phyloP scores from a whole-genome alignment of 2,888 invertebrate species.

The Leucoptera coffeella region DNA sequence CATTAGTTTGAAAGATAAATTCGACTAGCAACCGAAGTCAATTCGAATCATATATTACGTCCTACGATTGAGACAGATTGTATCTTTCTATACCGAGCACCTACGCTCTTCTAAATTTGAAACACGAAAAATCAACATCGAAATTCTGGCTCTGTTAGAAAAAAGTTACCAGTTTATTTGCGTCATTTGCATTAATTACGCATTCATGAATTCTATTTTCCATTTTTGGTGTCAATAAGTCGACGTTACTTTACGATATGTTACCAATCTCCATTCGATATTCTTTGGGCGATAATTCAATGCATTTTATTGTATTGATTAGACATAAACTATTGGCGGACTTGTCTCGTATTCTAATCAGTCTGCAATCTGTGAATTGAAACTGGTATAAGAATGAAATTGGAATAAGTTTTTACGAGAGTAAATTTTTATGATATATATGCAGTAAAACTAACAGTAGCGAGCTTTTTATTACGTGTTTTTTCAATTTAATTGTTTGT shows the following conservation, averaged over 20 bases:
- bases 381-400: too few relatives aligned
- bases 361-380: neutral
- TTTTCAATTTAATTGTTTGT: too few relatives aligned
- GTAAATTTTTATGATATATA: too few relatives aligned
- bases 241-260: conserved; percentile 27
- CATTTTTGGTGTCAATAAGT: conserved; percentile 31
- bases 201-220: conserved; percentile 17
- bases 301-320: conserved; percentile 23
- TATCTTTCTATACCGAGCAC: conserved; percentile 25
- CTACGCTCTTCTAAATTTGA: conserved; percentile 33
- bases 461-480: too few relatives aligned
- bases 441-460: too few relatives aligned
- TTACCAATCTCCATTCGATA: conserved; percentile 17
- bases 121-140: conserved; percentile 24
- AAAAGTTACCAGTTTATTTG: conserved; percentile 6
- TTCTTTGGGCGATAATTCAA: conserved; percentile 20
- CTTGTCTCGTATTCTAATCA: conserved; percentile 18
- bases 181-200: conserved; percentile 31
- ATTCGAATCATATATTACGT: conserved; percentile 31
- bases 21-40: conserved; percentile 17
- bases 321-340: conserved; percentile 26
- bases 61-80: conserved; percentile 35
- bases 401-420: too few relatives aligned
- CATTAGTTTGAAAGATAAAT: conserved; percentile 24
- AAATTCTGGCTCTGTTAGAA: conserved; percentile 6